These are phyloP conservation scores for Eurytemora carolleeae DNA, from an alignment of 1,140 invertebrate genomes.

Conservation along the genomic window DNA sequence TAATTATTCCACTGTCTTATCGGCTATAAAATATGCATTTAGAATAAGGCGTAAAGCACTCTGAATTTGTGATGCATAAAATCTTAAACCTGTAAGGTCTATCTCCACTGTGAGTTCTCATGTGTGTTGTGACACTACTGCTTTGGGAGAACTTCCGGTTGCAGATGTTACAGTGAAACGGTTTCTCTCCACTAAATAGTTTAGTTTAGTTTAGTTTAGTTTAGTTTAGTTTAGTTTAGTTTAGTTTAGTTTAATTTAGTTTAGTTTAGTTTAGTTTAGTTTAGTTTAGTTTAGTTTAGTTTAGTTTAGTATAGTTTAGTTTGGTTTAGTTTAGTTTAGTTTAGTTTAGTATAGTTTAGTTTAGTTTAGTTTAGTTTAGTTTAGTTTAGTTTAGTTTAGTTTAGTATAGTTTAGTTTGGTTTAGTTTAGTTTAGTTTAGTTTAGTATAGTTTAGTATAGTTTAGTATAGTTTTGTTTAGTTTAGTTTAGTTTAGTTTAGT, in stretches of 20 bases:
- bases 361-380: neutral
- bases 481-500: neutral
- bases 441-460: too few relatives aligned
- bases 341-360: too few relatives aligned
- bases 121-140: neutral
- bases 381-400: neutral
- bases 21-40: too few relatives aligned
- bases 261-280: neutral
- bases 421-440: too few relatives aligned
- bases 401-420: neutral
- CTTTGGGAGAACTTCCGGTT: constrained; percentile 34
- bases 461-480: too few relatives aligned
- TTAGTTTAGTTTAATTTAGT: too few relatives aligned
- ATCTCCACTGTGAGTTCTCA: neutral
- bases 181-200: constrained; percentile 25
- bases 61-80: too few relatives aligned
- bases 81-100: neutral
- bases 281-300: neutral
- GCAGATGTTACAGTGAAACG: constrained; percentile 38
- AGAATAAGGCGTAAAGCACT: too few relatives aligned
- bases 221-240: neutral
- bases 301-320: too few relatives aligned
- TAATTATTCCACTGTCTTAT: too few relatives aligned
- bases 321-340: neutral
- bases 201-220: neutral